phyloP scores from a whole-genome alignment of 2,113 vertebrate species.

The Brienomyrus longianalis region DNA sequence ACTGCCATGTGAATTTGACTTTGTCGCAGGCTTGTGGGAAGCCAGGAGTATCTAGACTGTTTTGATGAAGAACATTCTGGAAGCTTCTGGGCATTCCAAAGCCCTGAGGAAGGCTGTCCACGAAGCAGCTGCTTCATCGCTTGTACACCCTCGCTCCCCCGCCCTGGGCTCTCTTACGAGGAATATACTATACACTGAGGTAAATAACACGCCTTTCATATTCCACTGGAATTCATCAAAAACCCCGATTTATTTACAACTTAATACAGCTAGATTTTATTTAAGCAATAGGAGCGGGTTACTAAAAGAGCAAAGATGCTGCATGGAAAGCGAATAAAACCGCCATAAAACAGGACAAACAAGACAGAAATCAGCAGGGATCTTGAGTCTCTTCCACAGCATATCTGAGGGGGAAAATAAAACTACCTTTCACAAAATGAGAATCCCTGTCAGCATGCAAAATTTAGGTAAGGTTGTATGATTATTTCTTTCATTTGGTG shows the following conservation, averaged over 20 bases:
- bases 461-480: background rate
- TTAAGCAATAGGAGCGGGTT: background rate
- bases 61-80: constrained; percentile 2
- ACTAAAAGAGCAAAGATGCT: background rate
- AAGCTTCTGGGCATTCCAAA: background rate
- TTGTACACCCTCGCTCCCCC: background rate
- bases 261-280: background rate
- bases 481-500: background rate
- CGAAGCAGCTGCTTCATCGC: background rate
- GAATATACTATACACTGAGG: background rate
- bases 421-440: background rate
- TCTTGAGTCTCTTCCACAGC: background rate
- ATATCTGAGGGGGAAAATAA: background rate
- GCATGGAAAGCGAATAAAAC: background rate
- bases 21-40: background rate
- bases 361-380: background rate
- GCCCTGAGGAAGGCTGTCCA: background rate
- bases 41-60: constrained; percentile 2
- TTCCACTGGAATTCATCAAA: background rate
- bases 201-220: background rate
- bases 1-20: background rate
- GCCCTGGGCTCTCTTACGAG: background rate
- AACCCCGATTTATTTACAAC: background rate
- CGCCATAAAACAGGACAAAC: background rate
- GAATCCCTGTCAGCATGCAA: background rate